phyloP scores from a whole-genome alignment of 1,140 invertebrate genomes.

The Amyelois transitella region DNA sequence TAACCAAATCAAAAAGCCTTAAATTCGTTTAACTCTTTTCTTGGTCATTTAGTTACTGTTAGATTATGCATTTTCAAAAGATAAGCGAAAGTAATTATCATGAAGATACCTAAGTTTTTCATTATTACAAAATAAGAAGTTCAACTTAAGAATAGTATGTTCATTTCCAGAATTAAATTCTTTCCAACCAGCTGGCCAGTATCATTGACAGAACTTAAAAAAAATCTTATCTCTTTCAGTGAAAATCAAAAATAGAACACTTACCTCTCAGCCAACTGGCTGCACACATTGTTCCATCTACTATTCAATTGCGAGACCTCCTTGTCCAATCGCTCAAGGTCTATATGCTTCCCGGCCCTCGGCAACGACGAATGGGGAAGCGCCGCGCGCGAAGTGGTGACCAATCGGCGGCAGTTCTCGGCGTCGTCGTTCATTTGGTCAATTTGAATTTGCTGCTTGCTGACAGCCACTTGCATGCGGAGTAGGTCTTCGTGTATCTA shows the following conservation, averaged over 20 bases:
- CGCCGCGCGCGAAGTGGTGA: constrained; percentile 86
- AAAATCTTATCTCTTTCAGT: no score
- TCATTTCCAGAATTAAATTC: no score
- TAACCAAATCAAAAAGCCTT: no score
- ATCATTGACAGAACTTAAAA: no score
- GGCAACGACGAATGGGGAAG: constrained; percentile 70
- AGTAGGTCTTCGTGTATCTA: constrained; percentile 83
- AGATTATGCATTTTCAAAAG: neutral
- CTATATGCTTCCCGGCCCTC: constrained; percentile 80
- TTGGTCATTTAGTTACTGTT: no score
- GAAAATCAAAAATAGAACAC: constrained; percentile 1
- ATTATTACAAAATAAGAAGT: no score
- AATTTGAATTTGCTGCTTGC: constrained; percentile 89
- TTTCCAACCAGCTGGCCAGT: no score
- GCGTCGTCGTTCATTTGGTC: constrained; percentile 94
- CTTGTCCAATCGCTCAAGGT: constrained; percentile 94
- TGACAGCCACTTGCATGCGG: constrained; percentile 86
- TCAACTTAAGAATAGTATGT: no score
- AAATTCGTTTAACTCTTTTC: no score
- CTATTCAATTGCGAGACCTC: constrained; percentile 91
- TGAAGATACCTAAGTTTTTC: no score
- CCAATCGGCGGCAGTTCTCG: constrained; percentile 88
- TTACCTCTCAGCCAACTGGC: constrained; percentile 92
- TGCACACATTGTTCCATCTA: constrained; percentile 93
- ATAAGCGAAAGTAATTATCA: neutral